These are phyloP conservation scores for Elmis aenea DNA, from an alignment of 2,888 invertebrate genomes.

Conservation along the genomic window DNA sequence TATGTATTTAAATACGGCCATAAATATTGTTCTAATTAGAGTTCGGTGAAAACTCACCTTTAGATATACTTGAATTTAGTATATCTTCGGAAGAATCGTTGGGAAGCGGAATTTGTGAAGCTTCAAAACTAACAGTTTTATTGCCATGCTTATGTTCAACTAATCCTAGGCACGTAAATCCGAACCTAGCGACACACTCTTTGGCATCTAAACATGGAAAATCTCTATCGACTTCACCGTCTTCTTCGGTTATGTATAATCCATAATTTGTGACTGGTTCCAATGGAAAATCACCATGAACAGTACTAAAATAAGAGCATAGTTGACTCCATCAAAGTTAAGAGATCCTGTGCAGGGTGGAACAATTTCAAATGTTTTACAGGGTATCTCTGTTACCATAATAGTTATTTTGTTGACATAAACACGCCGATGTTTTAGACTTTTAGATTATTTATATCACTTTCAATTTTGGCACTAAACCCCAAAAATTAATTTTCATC, in stretches of 20 bases:
- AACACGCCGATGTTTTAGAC: too few species aligned
- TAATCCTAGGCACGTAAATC: conserved; percentile 82
- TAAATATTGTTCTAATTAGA: too few species aligned
- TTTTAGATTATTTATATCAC: too few species aligned
- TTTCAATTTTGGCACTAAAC: too few species aligned
- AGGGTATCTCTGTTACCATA: too few species aligned
- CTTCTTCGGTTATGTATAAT: conserved; percentile 92
- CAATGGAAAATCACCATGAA: conserved; percentile 58
- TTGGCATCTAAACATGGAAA: conserved; percentile 86
- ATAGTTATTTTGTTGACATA: too few species aligned
- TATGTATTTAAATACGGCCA: conserved; percentile 4
- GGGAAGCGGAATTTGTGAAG: conserved; percentile 18
- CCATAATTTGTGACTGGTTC: conserved; percentile 71
- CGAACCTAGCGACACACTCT: conserved; percentile 90
- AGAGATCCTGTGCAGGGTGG: too few species aligned
- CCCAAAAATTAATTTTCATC: too few species aligned
- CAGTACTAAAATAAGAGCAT: conserved; percentile 49
- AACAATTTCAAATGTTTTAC: too few species aligned
- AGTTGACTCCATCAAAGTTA: too few species aligned
- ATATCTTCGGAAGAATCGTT: conserved; percentile 18
- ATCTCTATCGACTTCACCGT: conserved; percentile 90
- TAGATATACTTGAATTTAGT: too few species aligned
- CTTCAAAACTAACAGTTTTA: conserved; percentile 43
- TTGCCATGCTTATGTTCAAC: conserved; percentile 63
- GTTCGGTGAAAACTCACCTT: too few species aligned